phyloP scores from a whole-genome alignment of 2,888 invertebrate genomes.

The Urechis unicinctus region DNA sequence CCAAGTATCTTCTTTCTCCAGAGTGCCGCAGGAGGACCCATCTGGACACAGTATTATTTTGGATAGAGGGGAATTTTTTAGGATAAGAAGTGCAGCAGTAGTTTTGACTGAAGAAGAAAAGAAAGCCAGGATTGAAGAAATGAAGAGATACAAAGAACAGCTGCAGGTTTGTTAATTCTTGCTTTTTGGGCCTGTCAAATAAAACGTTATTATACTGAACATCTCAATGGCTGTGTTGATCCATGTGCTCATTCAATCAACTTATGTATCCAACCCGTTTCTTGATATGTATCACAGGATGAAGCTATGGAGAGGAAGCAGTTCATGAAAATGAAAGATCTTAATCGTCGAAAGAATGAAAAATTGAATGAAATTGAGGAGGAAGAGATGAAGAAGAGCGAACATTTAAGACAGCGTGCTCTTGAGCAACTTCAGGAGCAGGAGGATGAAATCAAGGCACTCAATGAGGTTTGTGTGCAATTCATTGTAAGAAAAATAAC shows the following conservation, averaged over 20 bases:
- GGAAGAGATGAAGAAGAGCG: constrained; percentile 47
- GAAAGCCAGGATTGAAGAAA: constrained; percentile 23
- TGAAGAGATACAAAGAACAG: constrained; percentile 24
- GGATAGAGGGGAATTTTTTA: constrained; percentile 32
- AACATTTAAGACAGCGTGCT: constrained; percentile 45
- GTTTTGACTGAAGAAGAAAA: constrained; percentile 37
- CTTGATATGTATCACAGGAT: constrained; percentile 25
- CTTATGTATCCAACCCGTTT: background rate
- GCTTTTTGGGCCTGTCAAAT: background rate
- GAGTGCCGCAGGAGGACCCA: constrained; percentile 46
- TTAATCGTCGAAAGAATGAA: constrained; percentile 42
- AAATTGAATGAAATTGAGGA: constrained; percentile 46
- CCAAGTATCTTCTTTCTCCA: constrained; percentile 14
- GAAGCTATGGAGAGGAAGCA: constrained; percentile 39
- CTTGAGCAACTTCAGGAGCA: constrained; percentile 48
- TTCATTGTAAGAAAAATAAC: too few species aligned
- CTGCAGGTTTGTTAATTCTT: constrained; percentile 6
- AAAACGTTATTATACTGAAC: background rate
- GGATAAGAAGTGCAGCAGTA: constrained; percentile 35
- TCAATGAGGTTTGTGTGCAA: constrained; percentile 41
- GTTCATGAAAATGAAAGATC: constrained; percentile 42
- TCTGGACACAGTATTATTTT: constrained; percentile 42
- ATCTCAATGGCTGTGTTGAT: background rate
- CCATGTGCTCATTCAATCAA: background rate
- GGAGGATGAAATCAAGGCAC: constrained; percentile 51